Base-by-base conservation (phyloP, 35 echinoderm and acorn worm species). In the Diadema setosum region DNA sequence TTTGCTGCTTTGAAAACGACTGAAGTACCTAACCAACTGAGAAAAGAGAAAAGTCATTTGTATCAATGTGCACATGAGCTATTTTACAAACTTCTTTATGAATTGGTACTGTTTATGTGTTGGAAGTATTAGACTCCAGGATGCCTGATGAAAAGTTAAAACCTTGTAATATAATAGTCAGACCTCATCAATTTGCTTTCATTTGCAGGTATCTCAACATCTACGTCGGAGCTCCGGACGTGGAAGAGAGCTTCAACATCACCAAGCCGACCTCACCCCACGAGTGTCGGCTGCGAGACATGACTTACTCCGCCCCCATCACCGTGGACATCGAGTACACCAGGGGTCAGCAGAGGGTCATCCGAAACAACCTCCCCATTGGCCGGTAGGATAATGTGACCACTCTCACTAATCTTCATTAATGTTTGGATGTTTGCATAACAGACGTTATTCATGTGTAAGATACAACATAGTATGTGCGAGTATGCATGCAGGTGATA, bases 251-350 rank as follows among this genome's bases (percentile, higher is more conserved):
- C 6, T 98, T 98, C 75, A 98, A 94, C 76, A 98, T 98, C 58
- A 98, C 95, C 49, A 98, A 94, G 78, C 88, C 91, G 0, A 98
- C 90, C 40, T 98, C 95, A 3, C 95, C 95, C 2, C 95, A 98
- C 48, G 95, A 98, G 78, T 98, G 95, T 70, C 73, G 95, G 21
- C 88, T 98, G 24, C 84, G 95, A 25, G 95, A 98, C 73, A 98
- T 98, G 95, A 98, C 95, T 7, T 98, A 98, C 81, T 98, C 95
- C 3, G 88, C 95, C 57, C 95, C 91, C 12, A 98, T 94, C 43
- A 98, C 91, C 18, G 95, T 98, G 23, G 95, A 98, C 83, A 91
- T 98, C 26, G 95, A 98, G 23, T 98, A 98, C 45, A 98, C 95
- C 21, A 85, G 95, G 65, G 95, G 95, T 21, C 88, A 89, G 46